These are phyloP conservation scores for Melieria omissa DNA, from an alignment of 2,888 invertebrate genomes.

Conservation along the genomic window DNA sequence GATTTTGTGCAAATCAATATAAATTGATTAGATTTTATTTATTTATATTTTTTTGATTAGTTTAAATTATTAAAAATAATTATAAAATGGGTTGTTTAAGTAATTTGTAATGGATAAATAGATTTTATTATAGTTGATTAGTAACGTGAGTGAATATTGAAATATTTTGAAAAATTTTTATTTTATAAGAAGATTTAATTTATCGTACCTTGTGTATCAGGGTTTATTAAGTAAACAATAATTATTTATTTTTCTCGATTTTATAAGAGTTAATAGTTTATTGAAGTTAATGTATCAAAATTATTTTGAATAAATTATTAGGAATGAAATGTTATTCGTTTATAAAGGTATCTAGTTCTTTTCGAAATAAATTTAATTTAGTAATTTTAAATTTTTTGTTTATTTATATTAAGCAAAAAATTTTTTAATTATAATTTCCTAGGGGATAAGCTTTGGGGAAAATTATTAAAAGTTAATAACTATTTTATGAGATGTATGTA, in stretches of 20 bases:
- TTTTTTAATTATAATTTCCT: constrained; percentile 68
- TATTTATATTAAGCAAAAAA: constrained; percentile 59
- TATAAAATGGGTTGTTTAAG: constrained; percentile 66
- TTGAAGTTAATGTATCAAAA: constrained; percentile 69
- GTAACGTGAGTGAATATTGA: constrained; percentile 71
- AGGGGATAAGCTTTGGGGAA: constrained; percentile 73
- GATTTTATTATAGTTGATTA: constrained; percentile 69
- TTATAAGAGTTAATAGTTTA: constrained; percentile 73
- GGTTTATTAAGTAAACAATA: constrained; percentile 71
- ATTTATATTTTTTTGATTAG: constrained; percentile 56
- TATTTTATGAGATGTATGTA: constrained; percentile 68
- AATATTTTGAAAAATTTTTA: constrained; percentile 68
- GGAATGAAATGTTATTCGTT: constrained; percentile 76
- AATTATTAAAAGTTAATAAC: constrained; percentile 68
- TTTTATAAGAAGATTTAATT: constrained; percentile 70
- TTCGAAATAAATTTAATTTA: constrained; percentile 72
- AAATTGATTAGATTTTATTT: constrained; percentile 64
- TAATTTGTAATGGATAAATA: constrained; percentile 70
- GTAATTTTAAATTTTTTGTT: constrained; percentile 52
- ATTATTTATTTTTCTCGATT: constrained; percentile 70
- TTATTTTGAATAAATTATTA: constrained; percentile 73
- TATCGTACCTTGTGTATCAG: constrained; percentile 80
- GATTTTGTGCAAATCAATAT: constrained; percentile 68
- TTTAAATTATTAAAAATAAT: constrained; percentile 65
- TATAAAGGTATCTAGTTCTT: constrained; percentile 77